Evolutionary conservation across 2,888 invertebrate species (phyloP), one percentile per base, ranked within the genome.

Genomic region (Dioctria linearis): DNA sequence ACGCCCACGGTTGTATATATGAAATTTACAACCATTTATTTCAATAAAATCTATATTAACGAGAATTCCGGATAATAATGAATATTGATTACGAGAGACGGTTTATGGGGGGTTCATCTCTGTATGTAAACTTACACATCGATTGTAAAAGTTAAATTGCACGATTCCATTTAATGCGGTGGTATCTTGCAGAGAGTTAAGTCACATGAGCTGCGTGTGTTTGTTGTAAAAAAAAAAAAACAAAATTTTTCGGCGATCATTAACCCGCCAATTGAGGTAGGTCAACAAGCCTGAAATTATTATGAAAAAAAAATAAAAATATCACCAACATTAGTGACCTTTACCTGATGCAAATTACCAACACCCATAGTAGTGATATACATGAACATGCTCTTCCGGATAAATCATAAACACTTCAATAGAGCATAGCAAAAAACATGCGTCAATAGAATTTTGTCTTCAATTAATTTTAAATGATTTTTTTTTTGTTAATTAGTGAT

Each of bases 211-310:
- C n/a, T 9, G 61, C 6, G 37, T 39, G 13, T 65, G 8, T 39
- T 65, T 6, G 5, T 6, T 42, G 42, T n/a, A 51, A 51, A 51
- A n/a, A 73, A n/a, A n/a, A 73, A 73, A 57, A 39, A 73, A 37
- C 37, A 40, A 73, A 73, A 73, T 73, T 73, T 54, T 40, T 51
- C 4, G 54, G 5, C 54, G 73, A 73, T 67, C 49, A 25, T 73
- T 73, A 57, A 73, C 73, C 73, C 57, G 39, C 39, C 11, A 39
- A 40, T 73, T 73, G 73, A n/a, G 73, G 73, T 73, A 73, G 73
- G 73, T 73, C 73, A 37, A 73, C 73, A 3, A 73, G 54, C 25
- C 3, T 11, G 9, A 73, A 73, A 73, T 73, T 54, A 39, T 25
- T 25, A 25, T 54, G 71, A 71, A 51, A 51, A 51, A 25, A 46